Evolutionary conservation across 2,888 invertebrate species (phyloP), one percentile per base, ranked within the genome.

Genomic region (Perdita meconis): DNA sequence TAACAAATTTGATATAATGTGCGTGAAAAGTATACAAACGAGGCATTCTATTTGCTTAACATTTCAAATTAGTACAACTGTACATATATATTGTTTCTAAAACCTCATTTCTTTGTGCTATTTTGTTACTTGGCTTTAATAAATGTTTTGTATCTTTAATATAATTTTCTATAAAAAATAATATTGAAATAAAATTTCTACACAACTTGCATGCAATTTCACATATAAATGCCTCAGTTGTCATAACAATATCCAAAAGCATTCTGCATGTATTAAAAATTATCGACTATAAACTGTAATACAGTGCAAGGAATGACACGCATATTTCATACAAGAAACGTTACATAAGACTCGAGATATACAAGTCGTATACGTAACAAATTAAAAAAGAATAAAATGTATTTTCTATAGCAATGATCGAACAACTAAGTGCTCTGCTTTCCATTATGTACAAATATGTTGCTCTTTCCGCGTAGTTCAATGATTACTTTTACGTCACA

Each of bases 391-490:
- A 36, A 51, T 57, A 53, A 22, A 61, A 72, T 42, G 55, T 50
- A 34, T 22, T 34, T 22, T 50, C 40, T 30, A 53, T 22, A 68
- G 34, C n/a, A 16, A n/a, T 44, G 66, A 42, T 67, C 22, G 55
- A 67, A n/a, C 10, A 75, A 60, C 50, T n/a, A 40, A 66, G 56
- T 51, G n/a, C 55, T 16, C 19, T 36, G 12, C n/a, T 50, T 30
- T 51, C 13, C 64, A 73, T 60, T 82, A 82, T 80, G 57, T 82
- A 82, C 63, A 63, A 51, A 63, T 50, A 38, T 13, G 36, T 51
- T 51, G 24, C 24, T 16, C 24, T 36, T 26, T 24, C 51, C 50
- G 13, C 26, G n/a, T 26, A 24, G n/a, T 53, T 69, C 68, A 69
- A 12, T 2, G 2, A 53, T 30, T 63, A 51, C 75, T 64, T 38